Evolutionary conservation across 2,888 invertebrate species (phyloP).

Genomic region (Orgyia antiqua): DNA sequence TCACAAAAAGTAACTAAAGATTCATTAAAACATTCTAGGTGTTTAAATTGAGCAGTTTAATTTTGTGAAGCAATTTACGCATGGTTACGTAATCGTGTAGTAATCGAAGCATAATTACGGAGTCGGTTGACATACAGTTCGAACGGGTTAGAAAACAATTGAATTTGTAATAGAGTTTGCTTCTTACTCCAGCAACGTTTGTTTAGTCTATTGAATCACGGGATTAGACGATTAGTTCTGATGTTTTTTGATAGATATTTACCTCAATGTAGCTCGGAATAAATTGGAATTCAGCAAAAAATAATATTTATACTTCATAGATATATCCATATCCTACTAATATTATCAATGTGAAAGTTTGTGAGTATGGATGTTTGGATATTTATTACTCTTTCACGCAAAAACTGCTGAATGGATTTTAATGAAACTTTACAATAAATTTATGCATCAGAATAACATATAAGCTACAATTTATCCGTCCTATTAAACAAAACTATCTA

Average conservation of each 20-base stretch:
- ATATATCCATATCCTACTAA: too few relatives aligned
- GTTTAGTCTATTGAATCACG: conserved; percentile 4
- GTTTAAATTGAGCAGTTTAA: conserved; percentile 34
- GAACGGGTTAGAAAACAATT: conserved; percentile 18
- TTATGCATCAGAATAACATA: too few relatives aligned
- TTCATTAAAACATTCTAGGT: conserved; percentile 8
- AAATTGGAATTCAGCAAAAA: too few relatives aligned
- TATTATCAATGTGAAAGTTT: too few relatives aligned
- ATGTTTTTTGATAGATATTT: neutral
- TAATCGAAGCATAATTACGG: conserved; percentile 30
- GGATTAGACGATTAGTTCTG: conserved; percentile 1
- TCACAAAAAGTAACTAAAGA: neutral
- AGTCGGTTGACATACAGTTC: conserved; percentile 23
- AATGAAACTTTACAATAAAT: too few relatives aligned
- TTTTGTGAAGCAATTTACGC: conserved; percentile 35
- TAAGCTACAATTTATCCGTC: too few relatives aligned
- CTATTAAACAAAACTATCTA: too few relatives aligned
- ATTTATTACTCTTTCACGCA: too few relatives aligned
- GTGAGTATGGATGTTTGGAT: too few relatives aligned
- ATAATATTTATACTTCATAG: too few relatives aligned
- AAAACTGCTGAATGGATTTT: too few relatives aligned
- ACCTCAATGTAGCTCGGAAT: neutral
- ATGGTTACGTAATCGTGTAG: conserved; percentile 29
- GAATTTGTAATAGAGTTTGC: conserved; percentile 16
- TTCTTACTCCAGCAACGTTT: conserved; percentile 11